Evolutionary conservation across 2,888 invertebrate genomes (phyloP), one percentile per base, ranked within the genome.

Genomic region (Xestia ashworthii): DNA sequence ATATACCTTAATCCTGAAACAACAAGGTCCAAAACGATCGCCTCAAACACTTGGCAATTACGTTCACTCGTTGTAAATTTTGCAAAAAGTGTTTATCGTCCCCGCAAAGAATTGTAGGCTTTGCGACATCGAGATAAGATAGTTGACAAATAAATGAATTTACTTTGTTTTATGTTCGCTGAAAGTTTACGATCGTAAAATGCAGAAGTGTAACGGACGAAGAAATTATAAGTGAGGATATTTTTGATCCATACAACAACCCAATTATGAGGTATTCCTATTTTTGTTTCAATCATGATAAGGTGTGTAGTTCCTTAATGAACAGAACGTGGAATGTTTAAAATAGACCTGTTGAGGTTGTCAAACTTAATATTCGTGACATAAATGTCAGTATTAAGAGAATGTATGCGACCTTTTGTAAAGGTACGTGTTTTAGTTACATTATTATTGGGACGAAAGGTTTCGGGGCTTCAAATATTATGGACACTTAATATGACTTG

Each of bases 41-140:
- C 74, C 81, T 55, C 46, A 62, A 60, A 78, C 74, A 80, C 71
- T 82, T 89, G 83, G 89, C 85, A 87, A 82, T 87, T 83, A 86
- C 83, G 88, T 85, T 84, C 84, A 86, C 87, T 89, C 88, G 88
- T 90, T 89, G 90, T 89, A 89, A 91, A 89, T 90, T 88, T 87
- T 85, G 88, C 89, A 88, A 90, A 89, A 89, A 87, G 86, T 86
- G 80, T 88, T 91, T 89, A 89, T 90, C 88, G 83, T 87, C 88
- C 85, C 85, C 78, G 80, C 90, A 91, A 91, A 88, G 91, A 90
- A 92, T 88, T 92, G 90, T 92, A 89, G 88, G 89, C 93, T 93
- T 91, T 93, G 82, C 80, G 86, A 81, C 89, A 83, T 89, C 77
- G 89, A 89, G 91, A 93, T 93, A 93, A 93, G 91, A 92, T 90